Evolutionary conservation across 2,888 invertebrate species (phyloP), one percentile per base, ranked within the genome.

Genomic region (Drosophila algonquin): DNA sequence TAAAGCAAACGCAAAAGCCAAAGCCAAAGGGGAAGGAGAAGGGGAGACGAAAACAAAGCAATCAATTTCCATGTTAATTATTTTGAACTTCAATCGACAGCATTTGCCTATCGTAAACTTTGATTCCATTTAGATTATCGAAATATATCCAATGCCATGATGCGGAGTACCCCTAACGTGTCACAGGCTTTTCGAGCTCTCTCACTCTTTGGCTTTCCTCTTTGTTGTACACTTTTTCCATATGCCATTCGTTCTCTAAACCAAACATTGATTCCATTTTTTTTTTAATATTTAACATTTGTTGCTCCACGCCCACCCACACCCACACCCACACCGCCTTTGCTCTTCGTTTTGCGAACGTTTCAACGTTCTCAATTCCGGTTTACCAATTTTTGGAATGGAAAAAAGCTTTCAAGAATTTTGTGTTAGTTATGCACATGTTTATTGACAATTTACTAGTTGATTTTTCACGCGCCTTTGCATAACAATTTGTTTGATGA

Each of bases 391-490:
- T 14, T n/a, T 8, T 51, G n/a, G 40, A 24, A 30, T n/a, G 44
- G n/a, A 50, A 18, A 40, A n/a, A 16, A 50, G 47, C 53, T 57
- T 64, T 64, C 40, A 52, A 10, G 72, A 71, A 65, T 75, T 58
- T 30, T 67, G 62, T 71, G 60, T 78, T 80, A 86, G 86, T 83
- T 88, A 83, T 85, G 89, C 89, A 75, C 72, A 75, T 80, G 68
- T 71, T 73, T 79, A 46, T 61, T 73, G 58, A 54, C 71, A 61
- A 67, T 81, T 79, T 81, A 68, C 63, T 77, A 74, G 87, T 85
- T 73, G 77, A 79, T 83, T 83, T 67, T 83, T 87, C 85, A 87
- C 87, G 85, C 87, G 82, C 75, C 81, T 84, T 73, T 84, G 85
- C 85, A 84, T 84, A 75, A 77, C 79, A 87, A 84, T 87, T 82